Base-by-base conservation (phyloP, 2,888 invertebrate genomes). In the Gymnosoma rotundatum region DNA sequence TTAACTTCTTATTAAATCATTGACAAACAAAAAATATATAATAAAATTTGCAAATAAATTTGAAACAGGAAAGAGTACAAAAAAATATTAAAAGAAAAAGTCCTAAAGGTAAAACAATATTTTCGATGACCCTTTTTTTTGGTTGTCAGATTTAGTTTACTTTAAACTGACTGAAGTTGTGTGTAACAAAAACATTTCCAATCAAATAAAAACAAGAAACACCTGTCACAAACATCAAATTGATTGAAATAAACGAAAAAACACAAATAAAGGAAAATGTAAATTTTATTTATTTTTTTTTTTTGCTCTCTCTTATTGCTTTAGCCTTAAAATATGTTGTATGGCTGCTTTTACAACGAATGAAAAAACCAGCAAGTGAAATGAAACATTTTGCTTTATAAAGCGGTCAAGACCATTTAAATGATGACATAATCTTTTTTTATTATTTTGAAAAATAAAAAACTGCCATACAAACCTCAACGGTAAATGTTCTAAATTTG, bases 151-250 rank as follows among this genome's bases (percentile, higher is more conserved):
- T 25, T 42, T 58, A 48, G 16, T 66, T 42, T 38, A 9, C 10
- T 20, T 42, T 48, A 5, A 56, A 9, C 3, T 38, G 54, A 10
- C 14, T 21, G 18, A 25, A n/a, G 3, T n/a, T 70, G n/a, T 60
- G 32, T 18, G 20, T 69, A 25, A 50, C 58, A 66, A 76, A 52
- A 50, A 67, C 25, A 76, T 61, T 69, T 69, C 32, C 60, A 61
- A 67, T 32, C 21, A 56, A 74, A 36, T 63, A 42, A 42, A 2
- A 48, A 64, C 61, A 69, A 69, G 50, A 74, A 81, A 84, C 83
- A 84, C 83, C 83, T 84, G 83, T 78, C 78, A 81, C 69, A 58
- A 60, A 73, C 73, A 78, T 72, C 63, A 70, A 79, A 72, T 69
- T 72, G 75, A 79, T 69, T 73, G 60, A 64, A 72, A 70, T 36